Evolutionary conservation across 2,888 invertebrate genomes (phyloP).

Genomic region (Neoscelio sp.): DNA sequence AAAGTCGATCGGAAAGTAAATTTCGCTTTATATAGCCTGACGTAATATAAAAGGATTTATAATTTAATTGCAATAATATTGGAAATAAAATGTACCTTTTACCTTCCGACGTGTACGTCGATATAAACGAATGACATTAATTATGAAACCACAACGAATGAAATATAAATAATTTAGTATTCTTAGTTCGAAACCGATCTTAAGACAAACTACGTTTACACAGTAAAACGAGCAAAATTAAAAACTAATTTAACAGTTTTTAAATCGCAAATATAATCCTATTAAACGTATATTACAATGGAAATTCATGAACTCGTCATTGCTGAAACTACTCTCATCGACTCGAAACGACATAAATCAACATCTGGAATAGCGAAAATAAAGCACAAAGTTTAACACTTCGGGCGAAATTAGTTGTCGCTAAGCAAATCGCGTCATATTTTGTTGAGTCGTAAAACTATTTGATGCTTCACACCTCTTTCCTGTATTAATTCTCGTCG

Average conservation of each 20-base stretch:
- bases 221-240: too few species aligned
- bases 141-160: too few species aligned
- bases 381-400: not conserved
- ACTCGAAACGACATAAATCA: not conserved
- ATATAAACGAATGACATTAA: too few species aligned
- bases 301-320: not conserved
- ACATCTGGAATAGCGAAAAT: not conserved
- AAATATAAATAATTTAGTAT: too few species aligned
- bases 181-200: too few species aligned
- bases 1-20: not conserved
- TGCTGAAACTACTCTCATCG: not conserved
- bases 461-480: slow-evolving; percentile 18
- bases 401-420: slow-evolving; percentile 30
- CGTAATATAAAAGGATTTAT: not conserved
- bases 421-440: slow-evolving; percentile 24
- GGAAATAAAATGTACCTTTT: too few species aligned
- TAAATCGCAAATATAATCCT: too few species aligned
- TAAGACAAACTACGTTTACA: too few species aligned
- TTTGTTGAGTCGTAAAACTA: slow-evolving; percentile 29
- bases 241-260: too few species aligned
- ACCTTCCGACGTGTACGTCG: too few species aligned
- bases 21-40: not conserved
- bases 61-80: not conserved
- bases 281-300: too few species aligned
- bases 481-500: slow-evolving; percentile 25